phyloP scores from a whole-genome alignment of 2,888 invertebrate genomes.

The Caenorhabditis sinica region DNA sequence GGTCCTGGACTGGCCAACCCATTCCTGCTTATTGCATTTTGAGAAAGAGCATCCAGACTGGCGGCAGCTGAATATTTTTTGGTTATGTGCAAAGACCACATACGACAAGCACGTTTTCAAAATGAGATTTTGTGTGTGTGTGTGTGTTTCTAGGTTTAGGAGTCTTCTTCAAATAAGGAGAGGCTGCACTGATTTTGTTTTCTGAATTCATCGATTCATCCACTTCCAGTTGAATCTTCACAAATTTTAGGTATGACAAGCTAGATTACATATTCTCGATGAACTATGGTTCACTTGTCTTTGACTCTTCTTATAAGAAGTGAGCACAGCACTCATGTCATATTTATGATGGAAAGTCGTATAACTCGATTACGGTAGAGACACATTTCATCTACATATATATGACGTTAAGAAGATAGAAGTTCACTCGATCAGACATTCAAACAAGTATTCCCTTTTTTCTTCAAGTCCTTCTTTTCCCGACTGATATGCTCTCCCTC shows the following conservation, averaged over 20 bases:
- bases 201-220: too few species aligned
- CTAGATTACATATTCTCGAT: too few species aligned
- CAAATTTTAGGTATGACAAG: too few species aligned
- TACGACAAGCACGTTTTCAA: neutral
- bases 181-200: too few species aligned
- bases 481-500: slow-evolving; percentile 13
- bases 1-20: slow-evolving; percentile 20
- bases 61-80: slow-evolving; percentile 31
- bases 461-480: slow-evolving; percentile 20
- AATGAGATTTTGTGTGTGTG: neutral
- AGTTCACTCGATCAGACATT: slow-evolving; percentile 56
- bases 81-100: slow-evolving; percentile 27
- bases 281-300: slow-evolving; percentile 7
- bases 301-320: neutral
- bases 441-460: slow-evolving; percentile 6
- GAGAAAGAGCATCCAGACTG: slow-evolving; percentile 49
- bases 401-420: slow-evolving; percentile 28
- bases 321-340: slow-evolving; percentile 39
- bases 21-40: slow-evolving; percentile 58
- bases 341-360: slow-evolving; percentile 46
- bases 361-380: slow-evolving; percentile 59
- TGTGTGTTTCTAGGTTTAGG: neutral
- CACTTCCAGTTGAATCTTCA: too few species aligned
- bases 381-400: neutral
- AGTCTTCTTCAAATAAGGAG: too few species aligned